phyloP scores from a whole-genome alignment of 2,113 vertebrate genomes.

The Piaya cayana region DNA sequence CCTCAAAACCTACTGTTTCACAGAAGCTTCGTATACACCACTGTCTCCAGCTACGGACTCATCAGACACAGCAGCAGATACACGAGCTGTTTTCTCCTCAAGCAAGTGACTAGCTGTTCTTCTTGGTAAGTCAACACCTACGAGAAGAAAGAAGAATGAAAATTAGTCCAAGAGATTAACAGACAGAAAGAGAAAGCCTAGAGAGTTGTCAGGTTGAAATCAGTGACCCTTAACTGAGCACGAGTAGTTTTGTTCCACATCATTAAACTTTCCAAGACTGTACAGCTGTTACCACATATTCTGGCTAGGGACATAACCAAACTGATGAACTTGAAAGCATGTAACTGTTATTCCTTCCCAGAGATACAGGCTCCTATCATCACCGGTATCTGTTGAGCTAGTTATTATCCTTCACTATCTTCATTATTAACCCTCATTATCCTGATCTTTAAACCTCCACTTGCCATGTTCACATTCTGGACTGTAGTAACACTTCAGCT shows the following conservation, averaged over 20 bases:
- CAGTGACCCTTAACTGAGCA: background rate
- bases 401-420: constrained; percentile 18
- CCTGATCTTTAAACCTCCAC: background rate
- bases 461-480: background rate
- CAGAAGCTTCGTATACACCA: constrained; percentile 84
- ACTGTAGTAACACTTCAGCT: background rate
- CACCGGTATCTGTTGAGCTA: background rate
- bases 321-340: constrained; percentile 41
- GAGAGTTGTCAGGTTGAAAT: background rate
- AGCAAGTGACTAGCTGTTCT: constrained; percentile 62
- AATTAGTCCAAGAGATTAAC: background rate
- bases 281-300: background rate
- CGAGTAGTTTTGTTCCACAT: background rate
- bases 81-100: constrained; percentile 76
- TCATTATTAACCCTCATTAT: constrained; percentile 8
- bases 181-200: background rate
- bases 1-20: constrained; percentile 78
- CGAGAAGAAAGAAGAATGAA: background rate
- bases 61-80: constrained; percentile 86
- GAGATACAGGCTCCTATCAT: background rate
- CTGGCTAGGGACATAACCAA: background rate
- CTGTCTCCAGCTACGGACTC: constrained; percentile 87
- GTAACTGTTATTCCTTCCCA: background rate
- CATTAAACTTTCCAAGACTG: constrained; percentile 19
- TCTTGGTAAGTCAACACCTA: constrained; percentile 71